Conservation (phyloP, 2,113 vertebrate genomes). For the Amia ocellicauda region DNA sequence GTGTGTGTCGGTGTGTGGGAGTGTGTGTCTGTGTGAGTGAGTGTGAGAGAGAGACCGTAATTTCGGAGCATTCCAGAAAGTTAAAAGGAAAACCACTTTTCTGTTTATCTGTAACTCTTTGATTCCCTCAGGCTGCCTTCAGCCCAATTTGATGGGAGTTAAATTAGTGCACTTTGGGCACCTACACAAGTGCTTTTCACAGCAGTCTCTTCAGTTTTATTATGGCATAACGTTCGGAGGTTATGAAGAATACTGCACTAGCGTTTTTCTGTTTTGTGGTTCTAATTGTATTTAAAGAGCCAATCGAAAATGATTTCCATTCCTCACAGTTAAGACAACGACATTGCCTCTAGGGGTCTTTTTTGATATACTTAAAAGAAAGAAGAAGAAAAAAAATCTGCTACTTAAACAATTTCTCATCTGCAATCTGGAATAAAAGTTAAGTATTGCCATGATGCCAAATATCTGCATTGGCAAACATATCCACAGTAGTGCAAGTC, state of each 20-base stretch:
- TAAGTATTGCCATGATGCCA: no score
- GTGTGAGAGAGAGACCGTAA: neutral
- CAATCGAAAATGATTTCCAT: no score
- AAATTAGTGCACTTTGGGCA: neutral
- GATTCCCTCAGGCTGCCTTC: constrained; percentile 2
- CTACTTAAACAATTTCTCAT: no score
- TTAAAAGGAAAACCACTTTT: constrained; percentile 14
- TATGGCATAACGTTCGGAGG: neutral
- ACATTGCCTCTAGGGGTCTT: no score
- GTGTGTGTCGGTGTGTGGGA: constrained; percentile 7
- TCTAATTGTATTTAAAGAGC: no score
- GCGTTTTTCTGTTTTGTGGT: neutral
- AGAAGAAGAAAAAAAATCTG: no score
- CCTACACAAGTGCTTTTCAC: neutral
- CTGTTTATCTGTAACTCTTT: neutral
- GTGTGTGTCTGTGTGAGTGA: constrained; percentile 15
- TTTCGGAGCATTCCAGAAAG: constrained; percentile 6
- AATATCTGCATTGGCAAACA: no score
- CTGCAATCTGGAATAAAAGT: no score
- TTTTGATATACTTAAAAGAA: no score
- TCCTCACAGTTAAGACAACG: no score
- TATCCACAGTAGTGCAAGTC: no score
- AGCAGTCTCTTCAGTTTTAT: neutral
- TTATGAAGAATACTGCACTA: neutral
- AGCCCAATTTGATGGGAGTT: constrained; percentile 9